Base-by-base conservation (phyloP, 2,113 vertebrate genomes). In the Girardinichthys multiradiatus region DNA sequence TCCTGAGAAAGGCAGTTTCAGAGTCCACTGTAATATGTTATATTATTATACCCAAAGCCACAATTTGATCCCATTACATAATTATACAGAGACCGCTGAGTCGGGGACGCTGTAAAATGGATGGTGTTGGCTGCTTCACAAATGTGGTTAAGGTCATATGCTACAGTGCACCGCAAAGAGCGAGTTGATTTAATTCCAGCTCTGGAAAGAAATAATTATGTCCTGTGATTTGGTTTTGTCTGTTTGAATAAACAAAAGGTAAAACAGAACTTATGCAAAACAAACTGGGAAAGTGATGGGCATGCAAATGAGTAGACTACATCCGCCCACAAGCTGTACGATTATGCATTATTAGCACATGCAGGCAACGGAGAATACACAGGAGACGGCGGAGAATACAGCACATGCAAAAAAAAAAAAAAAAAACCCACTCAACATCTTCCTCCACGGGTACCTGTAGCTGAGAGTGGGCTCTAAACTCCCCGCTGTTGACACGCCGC, bases 51-150 rank as follows among this genome's bases (percentile, higher is more conserved):
- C 88, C 87, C 84, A 1, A 19, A 83, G 87, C 91, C 72, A 78
- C 74, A 82, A 75, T 90, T 87, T 81, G 69, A 85, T 85, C 79
- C 61, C 51, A 63, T 83, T 90, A 87, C 72, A 87, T 83, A 89
- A 90, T 91, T 84, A 88, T 67, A 87, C 72, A 78, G 80, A 82
- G 81, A 77, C 81, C 79, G 72, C 82, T 48, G 83, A 75, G 75
- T 72, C 75, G 35, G 77, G 77, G 66, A 74, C 64, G 64, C 77
- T 80, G 77, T 81, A 72, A 84, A 89, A 88, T 26, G 35, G 83
- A 82, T 80, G 33, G 76, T 68, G 78, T 75, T 82, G 68, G 74
- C 77, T 79, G 64, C 79, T 81, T 80, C 76, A 78, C 37, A 79
- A 90, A 84, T 81, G 72, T 80, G 68, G 82, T 72, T 79, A 76